These are phyloP conservation scores for Alviniconcha marisindica DNA, from an alignment of 1,140 invertebrate species.

Conservation along the genomic window DNA sequence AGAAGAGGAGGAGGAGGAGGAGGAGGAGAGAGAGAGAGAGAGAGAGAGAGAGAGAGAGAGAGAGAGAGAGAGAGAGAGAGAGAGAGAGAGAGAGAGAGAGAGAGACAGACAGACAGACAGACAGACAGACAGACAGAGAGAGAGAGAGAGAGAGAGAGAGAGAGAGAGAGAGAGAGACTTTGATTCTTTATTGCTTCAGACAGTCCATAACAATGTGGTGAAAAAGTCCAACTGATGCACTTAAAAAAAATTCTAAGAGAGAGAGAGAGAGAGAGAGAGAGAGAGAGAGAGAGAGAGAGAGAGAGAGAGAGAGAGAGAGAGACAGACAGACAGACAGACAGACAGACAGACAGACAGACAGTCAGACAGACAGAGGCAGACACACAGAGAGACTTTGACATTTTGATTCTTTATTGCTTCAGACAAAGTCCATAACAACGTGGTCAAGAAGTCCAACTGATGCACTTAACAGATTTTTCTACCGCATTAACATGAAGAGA, in stretches of 20 bases:
- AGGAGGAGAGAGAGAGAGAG: not conserved
- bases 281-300: not conserved
- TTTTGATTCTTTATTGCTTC: no score
- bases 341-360: not conserved
- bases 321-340: not conserved
- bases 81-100: not conserved
- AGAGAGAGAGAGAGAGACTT: not conserved
- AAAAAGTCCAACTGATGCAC: not conserved
- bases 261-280: not conserved
- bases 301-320: not conserved
- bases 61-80: slow-evolving; percentile 2
- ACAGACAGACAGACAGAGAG: not conserved
- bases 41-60: not conserved
- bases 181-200: not conserved
- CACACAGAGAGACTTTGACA: no score
- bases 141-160: not conserved
- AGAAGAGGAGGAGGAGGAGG: not conserved
- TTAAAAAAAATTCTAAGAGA: not conserved
- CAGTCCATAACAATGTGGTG: not conserved
- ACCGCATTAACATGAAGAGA: not conserved
- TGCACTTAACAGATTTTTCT: no score
- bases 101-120: not conserved
- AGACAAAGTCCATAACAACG: no score
- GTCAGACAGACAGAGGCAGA: not conserved
- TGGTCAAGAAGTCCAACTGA: no score